phyloP scores from a whole-genome alignment of 2,888 invertebrate species.

The Melanophora roralis region DNA sequence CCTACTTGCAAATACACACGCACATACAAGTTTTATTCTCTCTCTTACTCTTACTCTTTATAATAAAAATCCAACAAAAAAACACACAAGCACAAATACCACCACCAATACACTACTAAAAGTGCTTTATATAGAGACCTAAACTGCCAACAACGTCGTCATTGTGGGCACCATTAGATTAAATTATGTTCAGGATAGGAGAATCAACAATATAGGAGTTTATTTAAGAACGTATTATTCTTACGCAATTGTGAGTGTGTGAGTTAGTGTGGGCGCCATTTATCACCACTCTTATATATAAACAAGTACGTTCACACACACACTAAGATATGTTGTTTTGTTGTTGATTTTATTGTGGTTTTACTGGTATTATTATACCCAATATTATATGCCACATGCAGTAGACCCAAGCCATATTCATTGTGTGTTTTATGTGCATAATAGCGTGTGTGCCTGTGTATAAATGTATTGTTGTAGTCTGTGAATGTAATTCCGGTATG shows the following conservation, averaged over 20 bases:
- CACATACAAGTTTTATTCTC: slow-evolving; percentile 8
- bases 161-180: slow-evolving; percentile 44
- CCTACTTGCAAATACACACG: background rate
- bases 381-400: slow-evolving; percentile 52
- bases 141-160: slow-evolving; percentile 42
- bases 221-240: too few species aligned
- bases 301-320: slow-evolving; percentile 21
- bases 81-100: slow-evolving; percentile 36
- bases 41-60: slow-evolving; percentile 59
- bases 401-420: slow-evolving; percentile 44
- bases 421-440: slow-evolving; percentile 7
- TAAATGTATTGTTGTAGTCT: slow-evolving; percentile 14
- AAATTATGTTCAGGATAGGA: slow-evolving; percentile 1
- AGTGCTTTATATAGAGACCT: slow-evolving; percentile 21
- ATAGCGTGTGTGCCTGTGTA: slow-evolving; percentile 21
- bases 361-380: slow-evolving; percentile 8
- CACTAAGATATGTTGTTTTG: slow-evolving; percentile 37
- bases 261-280: slow-evolving; percentile 72
- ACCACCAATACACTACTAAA: slow-evolving; percentile 29
- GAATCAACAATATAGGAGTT: background rate
- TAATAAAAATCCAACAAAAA: background rate
- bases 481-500: slow-evolving; percentile 40
- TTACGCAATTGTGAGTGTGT: slow-evolving; percentile 5
- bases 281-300: slow-evolving; percentile 61
- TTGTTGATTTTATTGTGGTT: slow-evolving; percentile 25